Evolutionary conservation across 2,888 invertebrate species (phyloP), one percentile per base, ranked within the genome.

Genomic region (Bibio marci): DNA sequence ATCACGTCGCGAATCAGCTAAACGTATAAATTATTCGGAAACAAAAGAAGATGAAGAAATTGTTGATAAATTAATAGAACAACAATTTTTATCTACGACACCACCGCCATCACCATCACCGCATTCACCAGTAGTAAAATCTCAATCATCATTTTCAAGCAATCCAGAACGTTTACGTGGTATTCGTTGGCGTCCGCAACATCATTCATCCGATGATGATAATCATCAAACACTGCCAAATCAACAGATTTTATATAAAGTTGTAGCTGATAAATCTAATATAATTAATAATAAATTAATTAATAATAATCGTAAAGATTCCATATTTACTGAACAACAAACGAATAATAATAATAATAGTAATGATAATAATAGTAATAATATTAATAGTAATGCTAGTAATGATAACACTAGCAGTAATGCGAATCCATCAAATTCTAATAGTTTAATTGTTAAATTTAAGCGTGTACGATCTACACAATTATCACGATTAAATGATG

Each of bases 401-500:
- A n/a, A n/a, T n/a, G n/a, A n/a, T n/a, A n/a, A n/a, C n/a, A n/a
- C n/a, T n/a, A n/a, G n/a, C n/a, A n/a, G n/a, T n/a, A n/a, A n/a
- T n/a, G n/a, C n/a, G n/a, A n/a, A n/a, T n/a, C n/a, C n/a, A n/a
- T n/a, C n/a, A n/a, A n/a, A n/a, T n/a, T n/a, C n/a, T n/a, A 22
- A 22, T 13, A 64, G 73, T 1, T 63, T 80, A 19, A 78, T 80
- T 17, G 80, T 82, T 1, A 78, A 81, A 51, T 80, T 82, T 49
- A 72, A 75, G 38, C 78, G 80, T 45, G 72, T 82, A 14, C 65
- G 82, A 4, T 71, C 73, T 37, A 76, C 81, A 0, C 82, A 85
- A 56, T 53, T 86, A 37, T 73, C 76, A 1, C 70, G 77, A 37
- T 58, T 87, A 35, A 85, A 82, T 51, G 81, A 83, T 48, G 86